Evolutionary conservation across 2,797 vertebrate species (phyloP), one percentile per base, ranked within the genome.

Genomic region (Hozukius guyotensis): DNA sequence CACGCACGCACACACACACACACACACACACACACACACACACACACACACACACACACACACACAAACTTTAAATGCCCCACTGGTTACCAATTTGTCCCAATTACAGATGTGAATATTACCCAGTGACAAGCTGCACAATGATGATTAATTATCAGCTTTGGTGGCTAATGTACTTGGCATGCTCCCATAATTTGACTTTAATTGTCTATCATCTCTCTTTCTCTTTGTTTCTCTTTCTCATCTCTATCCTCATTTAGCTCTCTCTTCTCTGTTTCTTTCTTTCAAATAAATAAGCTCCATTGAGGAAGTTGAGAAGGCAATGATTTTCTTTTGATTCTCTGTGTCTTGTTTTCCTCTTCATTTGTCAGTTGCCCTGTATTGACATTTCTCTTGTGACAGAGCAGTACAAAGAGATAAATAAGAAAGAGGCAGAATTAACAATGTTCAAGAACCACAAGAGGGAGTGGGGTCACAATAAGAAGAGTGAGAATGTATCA

Each of bases 91-190:
- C 67, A 86, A 84, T 91, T 90, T 83, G 76, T 89, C 46, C 60
- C 56, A 82, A 60, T 86, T 89, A 89, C 32, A 82, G 57, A 85
- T 82, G 77, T 81, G 79, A 85, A 84, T 81, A 85, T 87, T 83
- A 82, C 55, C 71, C 22, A 31, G 70, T 78, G 85, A 86, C 85
- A 91, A 72, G 75, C 68, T 0, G 12, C 80, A 69, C 32, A 74
- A 84, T 78, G 70, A 86, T 88, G 88, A 92, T 89, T 89, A 83
- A 91, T 89, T 31, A 84, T 67, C 70, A 85, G 73, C 84, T 82
- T 76, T 83, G 46, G 63, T 63, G 75, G 73, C 73, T 81, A 87
- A 89, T 89, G 75, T 57, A 62, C 53, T 69, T 71, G 61, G 70
- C 73, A 69, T 80, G 73, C 73, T 78, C 64, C 49, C 62, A 53